phyloP scores from a whole-genome alignment of 2,797 vertebrate species.

The Pseudomugil gertrudae region DNA sequence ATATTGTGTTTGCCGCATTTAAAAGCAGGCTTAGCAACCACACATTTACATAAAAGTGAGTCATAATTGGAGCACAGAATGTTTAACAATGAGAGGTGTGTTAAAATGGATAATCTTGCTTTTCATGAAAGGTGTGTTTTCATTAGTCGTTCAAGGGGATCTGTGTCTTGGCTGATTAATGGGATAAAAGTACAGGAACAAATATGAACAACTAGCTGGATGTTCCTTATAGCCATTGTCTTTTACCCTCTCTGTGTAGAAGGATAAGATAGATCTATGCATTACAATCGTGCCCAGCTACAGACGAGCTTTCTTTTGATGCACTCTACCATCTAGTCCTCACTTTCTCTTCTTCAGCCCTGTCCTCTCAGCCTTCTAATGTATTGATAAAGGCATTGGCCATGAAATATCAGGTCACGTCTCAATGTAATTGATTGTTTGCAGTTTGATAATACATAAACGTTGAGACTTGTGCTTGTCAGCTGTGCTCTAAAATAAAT shows the following conservation, averaged over 20 bases:
- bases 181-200: neutral
- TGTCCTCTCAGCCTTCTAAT: slow-evolving; percentile 30
- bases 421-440: slow-evolving; percentile 73
- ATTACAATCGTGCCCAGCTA: neutral
- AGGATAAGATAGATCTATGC: neutral
- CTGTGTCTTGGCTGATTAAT: neutral
- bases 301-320: slow-evolving; percentile 23
- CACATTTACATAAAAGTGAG: neutral
- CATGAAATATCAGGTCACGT: slow-evolving; percentile 70
- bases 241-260: slow-evolving; percentile 5
- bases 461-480: slow-evolving; percentile 72
- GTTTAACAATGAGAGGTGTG: neutral
- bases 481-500: slow-evolving; percentile 78
- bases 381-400: slow-evolving; percentile 70
- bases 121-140: slow-evolving; percentile 4
- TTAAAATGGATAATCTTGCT: neutral
- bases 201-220: slow-evolving; percentile 11
- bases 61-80: neutral
- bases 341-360: slow-evolving; percentile 13
- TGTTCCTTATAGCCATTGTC: neutral
- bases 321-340: slow-evolving; percentile 25
- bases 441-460: slow-evolving; percentile 77
- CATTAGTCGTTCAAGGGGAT: neutral
- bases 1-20: neutral
- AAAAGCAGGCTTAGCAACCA: neutral